phyloP scores from a whole-genome alignment of 2,113 vertebrate species.

The Nycticebus coucang region DNA sequence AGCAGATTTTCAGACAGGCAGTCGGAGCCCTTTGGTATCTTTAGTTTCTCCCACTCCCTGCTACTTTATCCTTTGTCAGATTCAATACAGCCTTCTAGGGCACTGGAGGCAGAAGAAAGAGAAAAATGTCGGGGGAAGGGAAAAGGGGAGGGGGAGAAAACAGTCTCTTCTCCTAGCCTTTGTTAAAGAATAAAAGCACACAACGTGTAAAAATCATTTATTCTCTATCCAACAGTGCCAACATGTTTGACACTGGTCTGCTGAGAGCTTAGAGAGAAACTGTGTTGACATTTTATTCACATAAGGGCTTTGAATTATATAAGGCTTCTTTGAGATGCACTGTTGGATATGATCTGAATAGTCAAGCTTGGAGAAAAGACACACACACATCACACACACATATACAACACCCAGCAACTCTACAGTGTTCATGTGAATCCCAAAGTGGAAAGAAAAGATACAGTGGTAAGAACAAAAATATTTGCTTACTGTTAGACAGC shows the following conservation, averaged over 20 bases:
- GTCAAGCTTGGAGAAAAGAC: constrained; percentile 62
- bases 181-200: constrained; percentile 73
- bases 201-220: constrained; percentile 80
- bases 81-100: constrained; percentile 75
- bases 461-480: constrained; percentile 61
- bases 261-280: constrained; percentile 71
- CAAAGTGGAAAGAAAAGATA: constrained; percentile 48
- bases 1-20: constrained; percentile 60
- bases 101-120: constrained; percentile 60
- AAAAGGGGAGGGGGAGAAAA: constrained; percentile 37
- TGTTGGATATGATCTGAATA: constrained; percentile 71
- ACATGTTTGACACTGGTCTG: constrained; percentile 73
- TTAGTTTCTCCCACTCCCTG: constrained; percentile 40
- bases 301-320: constrained; percentile 77
- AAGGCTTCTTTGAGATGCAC: constrained; percentile 65
- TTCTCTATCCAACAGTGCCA: constrained; percentile 64
- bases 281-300: constrained; percentile 79
- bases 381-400: neutral
- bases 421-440: constrained; percentile 59
- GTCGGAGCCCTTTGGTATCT: neutral
- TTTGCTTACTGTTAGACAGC: constrained; percentile 51
- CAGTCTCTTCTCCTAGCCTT: constrained; percentile 62
- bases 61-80: constrained; percentile 65
- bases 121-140: constrained; percentile 59
- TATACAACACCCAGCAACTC: neutral